These are phyloP conservation scores for Gopherus evgoodei DNA, from an alignment of 2,113 vertebrate genomes.

Conservation along the genomic window DNA sequence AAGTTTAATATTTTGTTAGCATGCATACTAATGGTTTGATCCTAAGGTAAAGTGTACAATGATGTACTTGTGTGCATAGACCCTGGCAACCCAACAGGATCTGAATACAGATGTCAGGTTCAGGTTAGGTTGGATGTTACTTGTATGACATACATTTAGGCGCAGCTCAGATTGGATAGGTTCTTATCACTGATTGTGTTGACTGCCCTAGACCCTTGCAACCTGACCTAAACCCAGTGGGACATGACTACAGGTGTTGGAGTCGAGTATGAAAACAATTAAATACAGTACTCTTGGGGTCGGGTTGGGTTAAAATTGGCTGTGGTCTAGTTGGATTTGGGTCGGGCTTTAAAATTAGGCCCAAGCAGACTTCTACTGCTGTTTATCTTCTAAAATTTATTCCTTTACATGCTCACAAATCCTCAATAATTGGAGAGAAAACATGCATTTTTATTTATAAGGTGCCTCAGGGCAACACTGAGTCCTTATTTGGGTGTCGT, in stretches of 20 bases:
- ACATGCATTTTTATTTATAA: fast-evolving
- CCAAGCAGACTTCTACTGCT: neutral
- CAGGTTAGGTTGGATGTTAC: neutral
- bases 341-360: neutral
- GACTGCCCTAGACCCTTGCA: no score
- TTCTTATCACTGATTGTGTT: neutral
- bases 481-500: fast-evolving
- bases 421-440: neutral
- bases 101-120: neutral
- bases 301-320: no score
- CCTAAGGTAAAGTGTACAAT: fast-evolving
- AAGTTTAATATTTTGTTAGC: fast-evolving
- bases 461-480: fast-evolving
- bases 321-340: neutral
- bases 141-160: neutral
- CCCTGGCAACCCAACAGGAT: neutral
- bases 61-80: fast-evolving
- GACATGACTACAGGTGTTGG: neutral
- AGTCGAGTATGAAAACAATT: neutral
- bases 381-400: neutral
- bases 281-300: no score
- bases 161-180: neutral
- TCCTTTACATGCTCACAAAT: neutral
- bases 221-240: no score
- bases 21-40: fast-evolving